These are phyloP conservation scores for Aphis craccivora DNA, from an alignment of 1,140 invertebrate genomes.

Conservation along the genomic window DNA sequence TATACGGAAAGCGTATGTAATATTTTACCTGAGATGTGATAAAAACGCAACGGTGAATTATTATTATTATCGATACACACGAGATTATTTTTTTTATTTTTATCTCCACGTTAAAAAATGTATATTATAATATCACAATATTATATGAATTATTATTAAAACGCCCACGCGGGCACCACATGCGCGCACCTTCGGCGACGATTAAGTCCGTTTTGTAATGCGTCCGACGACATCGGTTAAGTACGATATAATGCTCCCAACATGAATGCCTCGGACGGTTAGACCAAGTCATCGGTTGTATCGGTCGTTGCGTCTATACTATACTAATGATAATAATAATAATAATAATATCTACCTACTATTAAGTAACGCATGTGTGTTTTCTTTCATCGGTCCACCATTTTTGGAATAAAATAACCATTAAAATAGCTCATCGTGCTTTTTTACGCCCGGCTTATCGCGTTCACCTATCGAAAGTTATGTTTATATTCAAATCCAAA, in stretches of 20 bases:
- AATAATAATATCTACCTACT: background rate
- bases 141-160: slow-evolving; percentile 24
- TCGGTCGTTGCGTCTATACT: background rate
- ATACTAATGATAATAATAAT: background rate
- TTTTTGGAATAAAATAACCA: slow-evolving; percentile 19
- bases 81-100: slow-evolving; percentile 28
- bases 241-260: background rate
- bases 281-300: background rate
- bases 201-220: slow-evolving; percentile 19
- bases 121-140: slow-evolving; percentile 20
- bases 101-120: background rate
- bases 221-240: background rate
- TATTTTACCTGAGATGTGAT: background rate
- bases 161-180: background rate
- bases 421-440: slow-evolving; percentile 19
- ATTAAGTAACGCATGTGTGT: background rate
- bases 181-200: background rate
- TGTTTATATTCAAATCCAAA: background rate
- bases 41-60: slow-evolving; percentile 30
- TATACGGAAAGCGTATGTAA: background rate
- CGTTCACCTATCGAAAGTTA: background rate
- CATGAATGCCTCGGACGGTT: background rate
- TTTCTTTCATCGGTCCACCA: background rate
- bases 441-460: background rate
- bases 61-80: slow-evolving; percentile 20